Evolutionary conservation across 2,888 invertebrate genomes (phyloP), one percentile per base, ranked within the genome.

Genomic region (Pollenia labialis): DNA sequence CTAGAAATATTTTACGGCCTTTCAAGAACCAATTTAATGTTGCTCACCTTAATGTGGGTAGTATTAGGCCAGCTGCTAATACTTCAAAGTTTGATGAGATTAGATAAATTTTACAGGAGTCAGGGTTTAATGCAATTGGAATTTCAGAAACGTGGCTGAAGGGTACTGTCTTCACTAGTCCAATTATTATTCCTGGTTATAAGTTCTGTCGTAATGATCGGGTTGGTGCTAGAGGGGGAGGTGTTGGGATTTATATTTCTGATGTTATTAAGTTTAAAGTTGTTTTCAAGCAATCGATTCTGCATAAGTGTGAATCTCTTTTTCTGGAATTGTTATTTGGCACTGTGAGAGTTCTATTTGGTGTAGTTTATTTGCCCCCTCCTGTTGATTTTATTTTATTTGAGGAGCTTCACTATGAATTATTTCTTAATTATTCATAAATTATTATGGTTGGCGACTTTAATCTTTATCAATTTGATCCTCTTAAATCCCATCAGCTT

Each of bases 101-200:
- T 3, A 64, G 44, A n/a, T 23, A 14, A 32, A 40, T 80, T 18
- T 8, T 69, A 4, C 18, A 9, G 2, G 12, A 18, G n/a, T 18
- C 40, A 12, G 1, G 4, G 1, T 44, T 80, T n/a, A 44, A 69
- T 44, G 60, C 23, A 12, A 14, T 80, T 42, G 79, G 18, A 1
- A 48, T 80, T 14, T 42, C 71, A 3, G 72, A 80, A 14, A 72
- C 71, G 2, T 80, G 64, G 72, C 18, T 71, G 2, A 79, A 48
- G 4, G 14, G n/a, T 7, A 4, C n/a, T 8, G 32, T 40, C 8
- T 68, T 50, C 7, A 40, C 42, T 3, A 42, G n/a, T 8, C 23
- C 60, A 1, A 44, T 79, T 4, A 6, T 1, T 1, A 52, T 79
- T 16, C 60, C 60, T 50, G 79, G 69, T 4, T 69, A 60, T 42